phyloP scores from a whole-genome alignment of 2,113 vertebrate genomes.

The Lipophrys pholis region DNA sequence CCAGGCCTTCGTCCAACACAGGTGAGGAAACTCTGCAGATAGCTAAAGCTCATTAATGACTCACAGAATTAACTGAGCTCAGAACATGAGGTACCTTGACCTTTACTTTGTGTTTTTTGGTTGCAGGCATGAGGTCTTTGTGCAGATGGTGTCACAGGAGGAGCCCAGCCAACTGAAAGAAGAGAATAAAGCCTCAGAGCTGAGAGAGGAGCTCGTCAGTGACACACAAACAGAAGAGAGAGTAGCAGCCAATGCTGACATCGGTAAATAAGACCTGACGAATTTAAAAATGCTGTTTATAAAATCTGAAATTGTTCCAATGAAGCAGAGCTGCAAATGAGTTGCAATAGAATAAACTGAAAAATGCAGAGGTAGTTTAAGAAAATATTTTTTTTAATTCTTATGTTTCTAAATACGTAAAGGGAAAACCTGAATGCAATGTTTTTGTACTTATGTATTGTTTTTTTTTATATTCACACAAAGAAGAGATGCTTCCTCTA shows the following conservation, averaged over 20 bases:
- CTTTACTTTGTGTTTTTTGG: background rate
- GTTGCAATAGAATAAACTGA: too few species aligned
- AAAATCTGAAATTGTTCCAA: too few species aligned
- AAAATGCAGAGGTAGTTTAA: too few species aligned
- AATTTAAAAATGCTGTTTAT: background rate
- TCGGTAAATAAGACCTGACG: slow-evolving; percentile 26
- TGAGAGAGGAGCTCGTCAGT: slow-evolving; percentile 20
- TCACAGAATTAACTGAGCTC: background rate
- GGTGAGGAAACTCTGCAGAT: slow-evolving; percentile 76
- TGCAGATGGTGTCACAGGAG: slow-evolving; percentile 86
- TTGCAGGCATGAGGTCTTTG: slow-evolving; percentile 54
- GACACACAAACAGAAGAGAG: slow-evolving; percentile 4
- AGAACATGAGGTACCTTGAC: background rate
- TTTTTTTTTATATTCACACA: too few species aligned
- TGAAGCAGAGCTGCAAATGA: too few species aligned
- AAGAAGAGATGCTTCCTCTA: too few species aligned
- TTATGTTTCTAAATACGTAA: too few species aligned
- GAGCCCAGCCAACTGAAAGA: slow-evolving; percentile 86
- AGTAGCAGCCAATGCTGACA: slow-evolving; percentile 2
- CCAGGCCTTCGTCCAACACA: slow-evolving; percentile 92
- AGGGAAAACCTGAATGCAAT: too few species aligned
- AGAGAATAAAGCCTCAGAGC: slow-evolving; percentile 3
- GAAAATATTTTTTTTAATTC: too few species aligned
- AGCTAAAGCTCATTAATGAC: background rate
- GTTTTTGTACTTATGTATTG: too few species aligned